Evolutionary conservation across 2,113 vertebrate species (phyloP), one percentile per base, ranked within the genome.

Genomic region (Mesitornis unicolor): DNA sequence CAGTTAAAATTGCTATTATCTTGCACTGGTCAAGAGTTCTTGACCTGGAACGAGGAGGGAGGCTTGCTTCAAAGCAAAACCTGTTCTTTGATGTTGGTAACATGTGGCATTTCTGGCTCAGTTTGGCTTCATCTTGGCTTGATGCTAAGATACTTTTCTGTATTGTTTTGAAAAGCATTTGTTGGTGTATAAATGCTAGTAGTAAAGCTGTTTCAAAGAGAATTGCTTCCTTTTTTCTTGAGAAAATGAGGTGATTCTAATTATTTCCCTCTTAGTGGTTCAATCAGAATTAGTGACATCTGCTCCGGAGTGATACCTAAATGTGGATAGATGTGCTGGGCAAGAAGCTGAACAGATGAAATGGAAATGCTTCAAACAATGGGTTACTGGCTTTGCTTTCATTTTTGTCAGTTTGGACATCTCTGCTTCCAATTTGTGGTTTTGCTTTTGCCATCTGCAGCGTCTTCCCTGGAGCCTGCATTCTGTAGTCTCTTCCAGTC

Each of bases 401-500:
- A 35, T 36, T 48, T 54, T 7, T 20, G 50, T 40, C n/a, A 12
- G 40, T 5, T 57, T 24, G 20, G 68, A 69, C 40, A 11, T 43
- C 38, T 67, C 65, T 68, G 79, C 51, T 85, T 20, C 87, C 76
- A 10, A 0, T 42, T 4, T 53, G 42, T 43, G 43, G 29, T 4
- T 57, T 24, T 51, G 28, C 1, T 29, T 35, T 28, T 60, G 22
- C 87, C 68, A 7, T 36, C 10, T 16, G 50, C 84, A 33, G 12
- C 7, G 26, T 35, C 47, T 65, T 56, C 42, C 38, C 57, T 5
- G 7, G 0, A 15, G 47, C 31, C 70, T 43, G 33, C 15, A 3
- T 11, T 19, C 35, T 63, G 7, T 4, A 14, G 50, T 17, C 61
- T 42, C 7, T 17, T 36, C 36, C 42, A 45, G 0, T 1, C 4